phyloP scores from a whole-genome alignment of 2,113 vertebrate species.

The Notechis scutatus region DNA sequence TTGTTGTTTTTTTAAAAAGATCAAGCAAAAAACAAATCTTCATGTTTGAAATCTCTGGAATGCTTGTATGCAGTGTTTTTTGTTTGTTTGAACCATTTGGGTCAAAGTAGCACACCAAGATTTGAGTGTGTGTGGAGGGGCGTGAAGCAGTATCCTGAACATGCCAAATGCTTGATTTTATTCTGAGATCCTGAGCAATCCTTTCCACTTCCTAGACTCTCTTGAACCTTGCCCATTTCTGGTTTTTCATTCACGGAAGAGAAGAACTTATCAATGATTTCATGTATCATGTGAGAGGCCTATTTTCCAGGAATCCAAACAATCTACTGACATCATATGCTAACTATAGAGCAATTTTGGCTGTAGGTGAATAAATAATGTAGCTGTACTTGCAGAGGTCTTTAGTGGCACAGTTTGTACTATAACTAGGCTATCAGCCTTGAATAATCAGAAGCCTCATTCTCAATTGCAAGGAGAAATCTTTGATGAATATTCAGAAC shows the following conservation, averaged over 20 bases:
- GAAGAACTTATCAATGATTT: conserved; percentile 80
- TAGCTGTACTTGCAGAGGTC: conserved; percentile 70
- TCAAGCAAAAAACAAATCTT: conserved; percentile 46
- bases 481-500: conserved; percentile 44
- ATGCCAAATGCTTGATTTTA: conserved; percentile 75
- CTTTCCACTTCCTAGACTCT: conserved; percentile 79
- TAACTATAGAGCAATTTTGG: conserved; percentile 77
- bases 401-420: conserved; percentile 67
- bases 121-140: conserved; percentile 56
- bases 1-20: conserved; percentile 24
- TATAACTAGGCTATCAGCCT: conserved; percentile 62
- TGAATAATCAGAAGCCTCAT: conserved; percentile 56
- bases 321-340: conserved; percentile 75
- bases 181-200: conserved; percentile 74
- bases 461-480: conserved; percentile 43
- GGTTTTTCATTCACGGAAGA: conserved; percentile 77
- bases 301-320: conserved; percentile 76
- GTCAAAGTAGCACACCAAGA: conserved; percentile 80
- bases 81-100: conserved; percentile 57
- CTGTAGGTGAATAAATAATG: conserved; percentile 76
- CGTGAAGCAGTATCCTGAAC: conserved; percentile 72
- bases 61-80: conserved; percentile 57
- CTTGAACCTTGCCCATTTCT: conserved; percentile 71
- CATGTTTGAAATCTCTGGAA: conserved; percentile 59
- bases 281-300: conserved; percentile 82